These are phyloP conservation scores for Saguinus imperator DNA, from an alignment of 2,113 vertebrate genomes.

Conservation along the genomic window DNA sequence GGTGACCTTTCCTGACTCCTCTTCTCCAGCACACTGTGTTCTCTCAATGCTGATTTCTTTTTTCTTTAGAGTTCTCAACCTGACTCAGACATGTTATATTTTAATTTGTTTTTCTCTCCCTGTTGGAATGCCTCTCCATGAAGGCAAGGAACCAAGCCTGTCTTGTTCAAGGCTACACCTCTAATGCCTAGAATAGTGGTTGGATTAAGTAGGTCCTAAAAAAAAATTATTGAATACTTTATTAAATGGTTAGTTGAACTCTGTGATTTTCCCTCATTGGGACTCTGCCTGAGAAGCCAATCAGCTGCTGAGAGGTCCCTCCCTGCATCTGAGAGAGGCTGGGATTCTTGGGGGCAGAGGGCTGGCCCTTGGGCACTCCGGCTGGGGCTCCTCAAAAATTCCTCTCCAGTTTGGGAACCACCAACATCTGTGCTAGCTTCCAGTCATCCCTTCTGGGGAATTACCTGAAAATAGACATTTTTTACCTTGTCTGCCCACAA, in stretches of 20 bases:
- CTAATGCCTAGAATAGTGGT: neutral
- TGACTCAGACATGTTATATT: neutral
- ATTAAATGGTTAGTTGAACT: neutral
- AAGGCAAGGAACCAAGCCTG: neutral
- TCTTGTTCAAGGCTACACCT: neutral
- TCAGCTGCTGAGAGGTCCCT: neutral
- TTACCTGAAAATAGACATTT: slow-evolving; percentile 28
- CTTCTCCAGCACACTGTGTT: neutral
- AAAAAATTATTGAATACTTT: neutral
- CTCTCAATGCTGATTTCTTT: neutral
- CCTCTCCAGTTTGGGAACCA: neutral
- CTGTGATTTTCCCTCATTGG: neutral
- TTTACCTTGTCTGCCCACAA: neutral
- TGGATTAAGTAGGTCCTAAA: neutral
- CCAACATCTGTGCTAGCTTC: neutral
- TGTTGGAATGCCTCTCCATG: neutral
- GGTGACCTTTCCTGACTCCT: neutral
- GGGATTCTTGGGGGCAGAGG: neutral
- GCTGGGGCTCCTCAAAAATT: neutral
- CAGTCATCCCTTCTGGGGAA: neutral
- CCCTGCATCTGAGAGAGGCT: neutral
- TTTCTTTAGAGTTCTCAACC: neutral
- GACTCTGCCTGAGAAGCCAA: neutral
- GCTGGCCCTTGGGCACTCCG: neutral
- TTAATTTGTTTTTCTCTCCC: neutral